Percentiles rank a stretch among this genome's conserved stretches.
These are phyloP conservation scores for Psilopsiagon aurifrons DNA, from an alignment of 2,113 vertebrate species.

Conservation along the genomic window DNA sequence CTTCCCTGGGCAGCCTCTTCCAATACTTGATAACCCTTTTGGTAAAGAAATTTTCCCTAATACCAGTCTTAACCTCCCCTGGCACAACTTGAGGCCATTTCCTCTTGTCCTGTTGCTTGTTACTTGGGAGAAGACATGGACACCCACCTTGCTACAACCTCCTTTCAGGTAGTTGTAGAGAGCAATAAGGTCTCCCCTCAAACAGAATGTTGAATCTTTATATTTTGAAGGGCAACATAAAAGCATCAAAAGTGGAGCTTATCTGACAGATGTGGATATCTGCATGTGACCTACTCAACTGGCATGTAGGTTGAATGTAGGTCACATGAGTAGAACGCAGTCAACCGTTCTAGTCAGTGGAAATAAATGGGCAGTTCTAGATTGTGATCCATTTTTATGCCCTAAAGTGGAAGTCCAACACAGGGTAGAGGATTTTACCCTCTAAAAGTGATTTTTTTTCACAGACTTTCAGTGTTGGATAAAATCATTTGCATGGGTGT, in stretches of 20 bases:
- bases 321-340: not conserved
- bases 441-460: not conserved
- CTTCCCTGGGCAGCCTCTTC: not conserved
- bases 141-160: not conserved
- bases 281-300: not conserved
- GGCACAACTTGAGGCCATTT: not conserved
- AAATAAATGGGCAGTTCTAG: not conserved
- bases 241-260: not conserved
- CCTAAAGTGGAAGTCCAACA: not conserved
- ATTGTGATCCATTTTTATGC: not conserved
- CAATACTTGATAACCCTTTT: not conserved
- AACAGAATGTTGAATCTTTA: accelerated
- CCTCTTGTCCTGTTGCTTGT: not conserved
- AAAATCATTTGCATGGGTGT: not conserved
- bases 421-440: not conserved
- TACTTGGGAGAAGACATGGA: not conserved
- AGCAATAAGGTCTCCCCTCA: not conserved
- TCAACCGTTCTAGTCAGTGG: not conserved
- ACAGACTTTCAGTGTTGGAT: accelerated
- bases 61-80: not conserved
- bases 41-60: not conserved
- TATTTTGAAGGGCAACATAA: not conserved
- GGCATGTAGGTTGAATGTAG: not conserved
- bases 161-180: not conserved
- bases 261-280: not conserved